Evolutionary conservation across 1,140 invertebrate species (phyloP).

Genomic region (Cecropterus lyciades): DNA sequence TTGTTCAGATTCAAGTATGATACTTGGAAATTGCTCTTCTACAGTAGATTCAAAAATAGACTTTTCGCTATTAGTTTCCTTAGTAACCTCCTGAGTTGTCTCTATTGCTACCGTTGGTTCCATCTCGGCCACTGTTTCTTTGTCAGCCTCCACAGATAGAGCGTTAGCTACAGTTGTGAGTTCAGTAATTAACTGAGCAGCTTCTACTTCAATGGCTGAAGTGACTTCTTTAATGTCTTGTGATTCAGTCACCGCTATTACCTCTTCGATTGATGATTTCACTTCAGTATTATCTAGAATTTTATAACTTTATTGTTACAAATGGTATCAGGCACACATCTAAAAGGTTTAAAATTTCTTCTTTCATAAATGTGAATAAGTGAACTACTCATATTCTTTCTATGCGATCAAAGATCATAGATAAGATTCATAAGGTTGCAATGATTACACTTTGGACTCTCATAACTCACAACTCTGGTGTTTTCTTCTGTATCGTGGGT

Average conservation of each 20-base stretch:
- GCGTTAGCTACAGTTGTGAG: slow-evolving; percentile 26
- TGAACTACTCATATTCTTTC: no score
- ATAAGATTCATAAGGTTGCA: no score
- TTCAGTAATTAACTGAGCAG: neutral
- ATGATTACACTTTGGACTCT: no score
- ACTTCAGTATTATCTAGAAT: slow-evolving; percentile 30
- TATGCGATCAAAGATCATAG: no score
- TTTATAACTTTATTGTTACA: no score
- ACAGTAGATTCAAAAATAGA: neutral
- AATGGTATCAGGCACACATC: no score
- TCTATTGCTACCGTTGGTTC: slow-evolving; percentile 6
- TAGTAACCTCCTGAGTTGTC: neutral
- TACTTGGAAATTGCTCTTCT: neutral
- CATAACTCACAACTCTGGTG: no score
- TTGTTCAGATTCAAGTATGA: neutral
- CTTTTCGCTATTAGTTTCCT: neutral
- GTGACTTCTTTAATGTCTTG: slow-evolving; percentile 25
- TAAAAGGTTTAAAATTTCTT: no score
- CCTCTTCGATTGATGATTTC: slow-evolving; percentile 13
- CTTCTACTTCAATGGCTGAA: slow-evolving; percentile 24
- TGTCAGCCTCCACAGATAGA: slow-evolving; percentile 17
- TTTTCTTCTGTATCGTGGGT: no score
- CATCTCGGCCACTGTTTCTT: neutral
- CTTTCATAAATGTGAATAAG: no score
- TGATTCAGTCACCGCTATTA: slow-evolving; percentile 36